A percentile compares a stretch with the other conserved stretches of the same genome.
phyloP scores from a whole-genome alignment of 2,888 invertebrate genomes.

The Diaphora mendica region DNA sequence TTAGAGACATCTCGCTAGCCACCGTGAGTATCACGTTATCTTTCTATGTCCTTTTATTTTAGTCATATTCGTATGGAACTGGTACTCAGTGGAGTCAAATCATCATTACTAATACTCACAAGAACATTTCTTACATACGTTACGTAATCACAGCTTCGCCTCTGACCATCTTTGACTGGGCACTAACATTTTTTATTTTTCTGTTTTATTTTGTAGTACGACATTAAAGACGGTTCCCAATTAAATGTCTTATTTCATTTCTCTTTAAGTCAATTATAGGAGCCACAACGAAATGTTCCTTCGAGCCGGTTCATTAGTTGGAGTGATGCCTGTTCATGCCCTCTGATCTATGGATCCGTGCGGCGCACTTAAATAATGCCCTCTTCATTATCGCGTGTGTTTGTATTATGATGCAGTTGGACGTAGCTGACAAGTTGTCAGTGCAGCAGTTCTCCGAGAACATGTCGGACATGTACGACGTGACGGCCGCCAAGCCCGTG shows the following conservation, averaged over 20 bases:
- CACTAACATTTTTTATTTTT: not conserved
- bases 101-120: not conserved
- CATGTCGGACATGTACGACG: constrained; percentile 91
- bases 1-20: constrained; percentile 95
- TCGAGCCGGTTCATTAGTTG: too few relatives aligned
- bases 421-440: constrained; percentile 70
- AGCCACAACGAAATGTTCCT: too few relatives aligned
- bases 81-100: not conserved
- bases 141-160: not conserved
- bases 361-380: too few relatives aligned
- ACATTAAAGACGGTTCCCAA: not conserved
- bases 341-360: too few relatives aligned
- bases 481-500: constrained; percentile 92
- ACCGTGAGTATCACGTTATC: constrained; percentile 87
- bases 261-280: too few relatives aligned
- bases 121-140: too few relatives aligned
- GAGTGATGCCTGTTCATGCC: too few relatives aligned
- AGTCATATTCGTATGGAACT: not conserved
- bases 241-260: not conserved
- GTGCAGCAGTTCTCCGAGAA: constrained; percentile 63
- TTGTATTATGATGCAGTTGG: constrained; percentile 61
- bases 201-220: not conserved
- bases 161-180: too few relatives aligned
- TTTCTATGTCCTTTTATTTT: not conserved
- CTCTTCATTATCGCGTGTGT: too few relatives aligned